Evolutionary conservation across 2,113 vertebrate species (phyloP), one percentile per base, ranked within the genome.

Genomic region (Oreochromis aureus): DNA sequence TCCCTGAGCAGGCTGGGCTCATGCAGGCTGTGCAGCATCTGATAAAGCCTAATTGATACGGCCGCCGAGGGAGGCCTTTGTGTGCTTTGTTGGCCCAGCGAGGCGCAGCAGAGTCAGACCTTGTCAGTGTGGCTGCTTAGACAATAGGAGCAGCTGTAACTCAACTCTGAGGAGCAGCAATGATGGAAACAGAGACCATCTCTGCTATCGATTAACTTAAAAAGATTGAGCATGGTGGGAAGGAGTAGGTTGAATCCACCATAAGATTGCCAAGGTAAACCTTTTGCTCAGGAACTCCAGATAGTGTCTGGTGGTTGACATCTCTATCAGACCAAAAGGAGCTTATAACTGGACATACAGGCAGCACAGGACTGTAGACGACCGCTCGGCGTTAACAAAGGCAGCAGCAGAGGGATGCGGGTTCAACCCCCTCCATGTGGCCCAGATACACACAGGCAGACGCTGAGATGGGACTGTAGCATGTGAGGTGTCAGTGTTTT

Each of bases 91-190:
- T 90, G 86, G 84, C 91, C 82, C n/a, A 53, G 91, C 39, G 59
- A 92, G 92, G 92, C 82, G 22, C 81, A 82, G 87, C 91, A 84
- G 87, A 91, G 93, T 93, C 94, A 91, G 93, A 93, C 81, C 94
- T 46, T 94, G 89, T 94, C 95, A 86, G 90, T 91, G 93, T 93
- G 96, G 91, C 93, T 59, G 90, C 89, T 83, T 92, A 95, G 95
- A 97, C 97, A 97, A 97, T 97, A 93, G 96, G 94, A 93, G 95
- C 95, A 95, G 96, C 91, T 97, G 95, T 91, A 97, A 92, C 93
- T 95, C 91, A 88, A 93, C 36, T 84, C 32, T 93, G 92, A 94
- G 91, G 84, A 85, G 91, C 89, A 78, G 91, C 13, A 2, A 59
- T 78, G 92, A 86, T 91, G 89, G 85, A 90, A 86, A 92, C 83